These are phyloP conservation scores for Enteromius unitaeniatus DNA, from an alignment of 2,797 vertebrate species.

Conservation along the genomic window DNA sequence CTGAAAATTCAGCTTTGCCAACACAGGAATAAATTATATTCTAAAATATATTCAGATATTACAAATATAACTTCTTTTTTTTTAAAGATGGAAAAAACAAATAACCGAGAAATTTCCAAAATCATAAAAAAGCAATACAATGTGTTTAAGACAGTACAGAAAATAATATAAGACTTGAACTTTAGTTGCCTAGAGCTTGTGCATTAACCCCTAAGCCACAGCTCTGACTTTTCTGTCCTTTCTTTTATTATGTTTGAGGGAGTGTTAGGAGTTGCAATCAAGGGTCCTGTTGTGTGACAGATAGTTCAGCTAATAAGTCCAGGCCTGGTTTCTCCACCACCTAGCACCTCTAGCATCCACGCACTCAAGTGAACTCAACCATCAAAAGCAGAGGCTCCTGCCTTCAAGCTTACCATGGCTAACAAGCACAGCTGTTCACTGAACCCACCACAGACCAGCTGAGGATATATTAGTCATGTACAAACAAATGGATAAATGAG, in stretches of 20 bases:
- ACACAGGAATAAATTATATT: not conserved
- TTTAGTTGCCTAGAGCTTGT: not conserved
- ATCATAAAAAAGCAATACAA: not conserved
- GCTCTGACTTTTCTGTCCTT: constrained; percentile 7
- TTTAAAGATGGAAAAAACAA: too few relatives aligned
- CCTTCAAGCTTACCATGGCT: constrained; percentile 40
- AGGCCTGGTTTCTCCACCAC: constrained; percentile 51
- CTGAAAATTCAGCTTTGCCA: not conserved
- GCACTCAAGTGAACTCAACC: constrained; percentile 60
- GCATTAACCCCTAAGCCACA: not conserved
- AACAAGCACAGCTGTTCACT: constrained; percentile 49
- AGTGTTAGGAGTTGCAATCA: constrained; percentile 50
- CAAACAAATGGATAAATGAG: constrained; percentile 13
- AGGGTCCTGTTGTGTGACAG: constrained; percentile 60
- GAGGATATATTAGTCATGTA: constrained; percentile 33
- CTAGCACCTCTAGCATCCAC: constrained; percentile 44
- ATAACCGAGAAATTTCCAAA: not conserved
- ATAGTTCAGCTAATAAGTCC: constrained; percentile 60
- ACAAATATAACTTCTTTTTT: too few relatives aligned
- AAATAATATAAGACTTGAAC: not conserved
- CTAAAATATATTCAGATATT: not conserved
- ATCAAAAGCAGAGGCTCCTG: constrained; percentile 52
- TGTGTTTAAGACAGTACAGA: not conserved
- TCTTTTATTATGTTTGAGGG: constrained; percentile 34
- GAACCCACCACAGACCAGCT: constrained; percentile 41